Evolutionary conservation across 2,797 vertebrate genomes (phyloP).

Genomic region (Lepilemur ruficaudatus): DNA sequence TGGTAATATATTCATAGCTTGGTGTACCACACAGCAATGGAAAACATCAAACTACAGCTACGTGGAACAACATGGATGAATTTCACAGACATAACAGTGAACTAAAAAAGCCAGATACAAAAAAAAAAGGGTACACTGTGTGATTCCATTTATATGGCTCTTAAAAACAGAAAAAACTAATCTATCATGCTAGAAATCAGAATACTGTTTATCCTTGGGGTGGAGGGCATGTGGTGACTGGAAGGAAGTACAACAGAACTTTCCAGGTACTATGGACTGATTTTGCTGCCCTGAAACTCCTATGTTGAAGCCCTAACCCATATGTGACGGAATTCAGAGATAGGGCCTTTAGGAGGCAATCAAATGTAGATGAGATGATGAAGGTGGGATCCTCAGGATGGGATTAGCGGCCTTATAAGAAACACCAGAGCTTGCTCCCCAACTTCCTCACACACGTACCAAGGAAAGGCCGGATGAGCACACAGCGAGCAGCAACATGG

Average conservation of each 20-base stretch:
- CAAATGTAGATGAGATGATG: neutral
- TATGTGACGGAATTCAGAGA: neutral
- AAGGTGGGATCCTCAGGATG: neutral
- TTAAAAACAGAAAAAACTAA: conserved; percentile 41
- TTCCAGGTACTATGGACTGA: neutral
- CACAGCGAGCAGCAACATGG: neutral
- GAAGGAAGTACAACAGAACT: neutral
- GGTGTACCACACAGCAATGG: neutral
- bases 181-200: neutral
- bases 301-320: neutral
- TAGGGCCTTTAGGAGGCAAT: neutral
- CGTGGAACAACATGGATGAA: neutral
- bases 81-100: neutral
- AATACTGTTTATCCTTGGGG: neutral
- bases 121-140: neutral
- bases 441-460: neutral
- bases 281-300: neutral
- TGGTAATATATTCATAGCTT: neutral
- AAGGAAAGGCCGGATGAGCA: neutral
- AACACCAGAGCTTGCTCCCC: neutral
- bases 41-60: neutral
- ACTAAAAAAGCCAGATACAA: neutral
- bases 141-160: neutral
- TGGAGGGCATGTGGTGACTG: neutral
- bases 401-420: neutral